Evolutionary conservation across 2,888 invertebrate species (phyloP), one percentile per base, ranked within the genome.

Genomic region (Salpingus planirostris): DNA sequence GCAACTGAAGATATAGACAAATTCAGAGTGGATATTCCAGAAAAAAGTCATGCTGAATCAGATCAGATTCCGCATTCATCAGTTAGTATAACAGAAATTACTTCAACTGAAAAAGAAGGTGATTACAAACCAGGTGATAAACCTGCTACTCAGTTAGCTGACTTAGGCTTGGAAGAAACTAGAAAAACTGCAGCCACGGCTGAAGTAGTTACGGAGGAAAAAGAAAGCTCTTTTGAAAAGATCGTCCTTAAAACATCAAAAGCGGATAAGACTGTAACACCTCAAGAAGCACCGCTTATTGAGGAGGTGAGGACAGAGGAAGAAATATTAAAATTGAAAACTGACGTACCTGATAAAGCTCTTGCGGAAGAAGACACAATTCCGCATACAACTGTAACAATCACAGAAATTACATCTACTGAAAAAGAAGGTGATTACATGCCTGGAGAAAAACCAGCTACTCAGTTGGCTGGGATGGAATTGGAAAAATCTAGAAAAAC

Each of bases 1-100:
- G 44, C 63, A 27, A 62, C 62, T 38, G 69, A 69, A 52, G 67
- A 61, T 8, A 42, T 66, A 18, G 52, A 65, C 2, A 58, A 60
- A 36, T 60, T 68, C 31, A 57, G 60, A 6, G 43, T 65, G 11
- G 44, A 57, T 13, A 56, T 22, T 15, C 44, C 44, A 2, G 29
- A 31, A 6, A 3, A 18, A 27, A 2, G 6, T 30, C 4, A 21
- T 29, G 29, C 15, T 8, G 12, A 12, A 24, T 23, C 29, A 29
- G 30, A 32, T 25, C 31, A 31, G n/a, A 26, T 34, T 12, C 27
- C 31, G 7, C 37, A 34, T 18, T 28, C 31, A 11, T 42, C 35
- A 11, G 24, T 44, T 14, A 33, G 28, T 13, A 27, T 40, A 21
- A 40, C 40, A 8, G 42, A 44, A 32, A 28, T 42, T 11, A 28